phyloP scores from a whole-genome alignment of 2,888 invertebrate genomes.

The Cheiracanthium punctorium region DNA sequence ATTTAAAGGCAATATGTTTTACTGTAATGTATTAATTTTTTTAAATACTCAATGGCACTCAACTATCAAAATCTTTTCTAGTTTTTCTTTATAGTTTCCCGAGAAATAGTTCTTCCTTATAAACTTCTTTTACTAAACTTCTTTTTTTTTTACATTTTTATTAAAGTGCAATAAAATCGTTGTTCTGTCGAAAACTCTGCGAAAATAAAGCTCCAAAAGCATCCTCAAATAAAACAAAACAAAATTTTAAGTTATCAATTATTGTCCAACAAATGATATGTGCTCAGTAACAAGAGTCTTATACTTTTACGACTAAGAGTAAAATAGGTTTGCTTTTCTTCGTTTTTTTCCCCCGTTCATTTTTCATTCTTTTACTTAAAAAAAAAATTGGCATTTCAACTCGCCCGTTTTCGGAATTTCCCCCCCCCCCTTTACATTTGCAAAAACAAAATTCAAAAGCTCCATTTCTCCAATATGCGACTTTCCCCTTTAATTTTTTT shows the following conservation, averaged over 20 bases:
- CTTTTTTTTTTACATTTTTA: neutral
- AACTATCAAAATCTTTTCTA: too few relatives aligned
- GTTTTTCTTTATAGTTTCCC: too few relatives aligned
- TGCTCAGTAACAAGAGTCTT: neutral
- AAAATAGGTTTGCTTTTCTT: neutral
- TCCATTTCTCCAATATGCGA: neutral
- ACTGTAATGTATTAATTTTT: too few relatives aligned
- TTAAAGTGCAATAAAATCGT: neutral
- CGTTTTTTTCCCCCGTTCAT: too few relatives aligned
- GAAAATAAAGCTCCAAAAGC: neutral
- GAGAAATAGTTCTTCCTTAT: too few relatives aligned
- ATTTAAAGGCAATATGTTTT: too few relatives aligned
- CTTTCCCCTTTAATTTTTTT: neutral
- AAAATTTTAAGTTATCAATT: conserved; percentile 1
- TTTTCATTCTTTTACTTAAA: neutral
- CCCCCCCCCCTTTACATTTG: neutral
- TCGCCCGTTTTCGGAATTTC: neutral
- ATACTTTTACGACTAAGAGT: neutral
- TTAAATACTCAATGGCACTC: too few relatives aligned
- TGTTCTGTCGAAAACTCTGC: neutral
- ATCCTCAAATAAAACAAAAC: neutral
- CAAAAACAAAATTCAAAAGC: conserved; percentile 6
- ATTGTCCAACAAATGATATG: conserved; percentile 3
- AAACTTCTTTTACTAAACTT: too few relatives aligned
- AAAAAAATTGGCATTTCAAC: neutral